Conservation (phyloP, 2,888 invertebrate species). For the Pollenia amentaria region DNA sequence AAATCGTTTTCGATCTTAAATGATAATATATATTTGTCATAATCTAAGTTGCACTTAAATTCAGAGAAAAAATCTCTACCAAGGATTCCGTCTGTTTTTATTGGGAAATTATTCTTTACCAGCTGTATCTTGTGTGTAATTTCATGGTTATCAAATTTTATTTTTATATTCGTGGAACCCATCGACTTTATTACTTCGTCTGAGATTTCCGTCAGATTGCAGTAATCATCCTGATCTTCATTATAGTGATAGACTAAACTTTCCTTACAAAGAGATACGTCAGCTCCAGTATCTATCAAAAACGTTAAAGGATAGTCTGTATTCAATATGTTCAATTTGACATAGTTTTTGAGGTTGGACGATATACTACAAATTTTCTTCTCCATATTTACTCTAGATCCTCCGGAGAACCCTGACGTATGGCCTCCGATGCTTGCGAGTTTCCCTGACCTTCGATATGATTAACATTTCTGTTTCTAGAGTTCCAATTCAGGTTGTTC, state of each 20-base stretch:
- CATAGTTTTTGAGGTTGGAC: conserved; percentile 22
- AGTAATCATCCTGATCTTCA: conserved; percentile 30
- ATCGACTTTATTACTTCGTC: conserved; percentile 34
- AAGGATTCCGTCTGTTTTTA: conserved; percentile 55
- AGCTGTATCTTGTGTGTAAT: conserved; percentile 28
- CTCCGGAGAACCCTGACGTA: conserved; percentile 15
- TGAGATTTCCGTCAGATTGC: conserved; percentile 32
- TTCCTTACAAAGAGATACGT: conserved; percentile 54
- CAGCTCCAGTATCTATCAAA: conserved; percentile 33
- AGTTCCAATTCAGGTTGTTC: too few relatives aligned
- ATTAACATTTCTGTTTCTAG: conserved; percentile 2
- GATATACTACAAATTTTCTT: conserved; percentile 22
- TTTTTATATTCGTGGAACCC: conserved; percentile 23
- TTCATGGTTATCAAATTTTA: background rate
- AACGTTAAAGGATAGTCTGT: conserved; percentile 6
- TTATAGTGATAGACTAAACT: conserved; percentile 1
- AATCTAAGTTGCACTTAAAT: too few relatives aligned
- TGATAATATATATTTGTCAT: too few relatives aligned
- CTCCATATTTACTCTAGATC: background rate
- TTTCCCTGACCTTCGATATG: conserved; percentile 13
- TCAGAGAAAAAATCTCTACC: conserved; percentile 54
- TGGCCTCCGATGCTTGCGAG: conserved; percentile 1
- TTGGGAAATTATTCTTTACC: conserved; percentile 41
- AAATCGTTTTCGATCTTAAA: too few relatives aligned
- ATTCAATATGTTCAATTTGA: conserved; percentile 12